Base-by-base conservation (phyloP, 2,888 invertebrate species). In the Apotomis turbidana region DNA sequence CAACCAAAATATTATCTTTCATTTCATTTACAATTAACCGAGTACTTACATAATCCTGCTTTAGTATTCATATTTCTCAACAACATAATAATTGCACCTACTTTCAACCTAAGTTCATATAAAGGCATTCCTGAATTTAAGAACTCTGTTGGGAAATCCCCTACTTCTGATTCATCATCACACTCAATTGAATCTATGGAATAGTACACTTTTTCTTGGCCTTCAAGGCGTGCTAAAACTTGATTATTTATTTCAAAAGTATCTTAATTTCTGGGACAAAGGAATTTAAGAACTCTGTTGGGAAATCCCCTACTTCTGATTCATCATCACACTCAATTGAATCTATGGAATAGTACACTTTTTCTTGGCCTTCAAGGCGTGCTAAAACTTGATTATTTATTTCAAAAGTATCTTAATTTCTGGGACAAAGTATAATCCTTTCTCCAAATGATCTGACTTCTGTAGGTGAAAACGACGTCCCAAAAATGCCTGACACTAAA, bases 81-180 rank as follows among this genome's bases (percentile, higher is more conserved):
- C 51, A 62, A 36, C 27, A 62, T 62, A n/a, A 62, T 51, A 62
- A 62, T 51, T 51, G 62, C 49, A 36, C 62, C 62, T 51, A 51
- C 62, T 62, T 62, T 62, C 15, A 62, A 49, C n/a, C 51, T 49
- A 10, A 62, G 51, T 10, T 62, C 36, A 51, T 62, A 36, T 62
- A 51, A 51, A 51, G 62, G 62, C 51, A 62, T 51, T 49, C 62
- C 51, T 51, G 62, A 62, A 62, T 62, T 62, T 36, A 62, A 62
- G 51, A 51, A 62, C 36, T 62, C 51, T 12, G n/a, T 62, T 12
- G 62, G 51, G 36, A 36, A 62, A 36, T 51, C n/a, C 36, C n/a
- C 51, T 62, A 51, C 51, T 36, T 51, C 62, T 62, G 62, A 51
- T 51, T 62, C 38, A 51, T 62, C 10, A 36, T 62, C 51, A 62